phyloP scores from a whole-genome alignment of 1,140 invertebrate genomes.

The Trichogramma pretiosum region DNA sequence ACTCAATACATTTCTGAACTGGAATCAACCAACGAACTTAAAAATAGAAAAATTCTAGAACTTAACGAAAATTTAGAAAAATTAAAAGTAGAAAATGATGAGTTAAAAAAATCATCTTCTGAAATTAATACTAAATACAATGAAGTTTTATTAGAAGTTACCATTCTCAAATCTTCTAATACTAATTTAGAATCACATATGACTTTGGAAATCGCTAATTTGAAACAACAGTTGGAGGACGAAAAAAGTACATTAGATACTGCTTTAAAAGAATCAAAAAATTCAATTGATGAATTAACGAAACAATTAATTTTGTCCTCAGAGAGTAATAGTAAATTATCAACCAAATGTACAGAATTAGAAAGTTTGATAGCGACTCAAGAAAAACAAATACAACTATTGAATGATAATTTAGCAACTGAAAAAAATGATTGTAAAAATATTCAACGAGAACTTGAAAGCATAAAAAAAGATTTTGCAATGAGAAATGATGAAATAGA shows the following conservation, averaged over 20 bases:
- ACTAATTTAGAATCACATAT: constrained; percentile 16
- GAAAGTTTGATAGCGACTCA: constrained; percentile 6
- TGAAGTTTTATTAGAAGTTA: constrained; percentile 27
- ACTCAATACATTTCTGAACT: constrained; percentile 14
- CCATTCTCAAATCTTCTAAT: constrained; percentile 16
- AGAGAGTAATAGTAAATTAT: constrained; percentile 15
- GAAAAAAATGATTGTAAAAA: constrained; percentile 18
- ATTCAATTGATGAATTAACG: constrained; percentile 23
- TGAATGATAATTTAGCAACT: constrained; percentile 13
- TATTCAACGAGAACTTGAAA: constrained; percentile 12
- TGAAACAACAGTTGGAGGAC: constrained; percentile 18
- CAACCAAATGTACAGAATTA: constrained; percentile 17
- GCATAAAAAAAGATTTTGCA: constrained; percentile 23
- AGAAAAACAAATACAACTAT: constrained; percentile 13
- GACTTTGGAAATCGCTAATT: constrained; percentile 15
- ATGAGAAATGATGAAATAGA: constrained; percentile 22
- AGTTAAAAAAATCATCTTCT: constrained; percentile 30
- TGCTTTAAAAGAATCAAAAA: constrained; percentile 20
- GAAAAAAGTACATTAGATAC: constrained; percentile 20
- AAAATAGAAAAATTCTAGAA: constrained; percentile 21
- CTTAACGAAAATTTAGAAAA: constrained; percentile 24
- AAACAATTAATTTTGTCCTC: constrained; percentile 19
- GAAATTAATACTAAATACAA: constrained; percentile 37
- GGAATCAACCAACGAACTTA: constrained; percentile 23
- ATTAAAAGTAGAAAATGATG: constrained; percentile 31